Conservation (phyloP, 2,888 invertebrate species). For the Torymus tubicola region DNA sequence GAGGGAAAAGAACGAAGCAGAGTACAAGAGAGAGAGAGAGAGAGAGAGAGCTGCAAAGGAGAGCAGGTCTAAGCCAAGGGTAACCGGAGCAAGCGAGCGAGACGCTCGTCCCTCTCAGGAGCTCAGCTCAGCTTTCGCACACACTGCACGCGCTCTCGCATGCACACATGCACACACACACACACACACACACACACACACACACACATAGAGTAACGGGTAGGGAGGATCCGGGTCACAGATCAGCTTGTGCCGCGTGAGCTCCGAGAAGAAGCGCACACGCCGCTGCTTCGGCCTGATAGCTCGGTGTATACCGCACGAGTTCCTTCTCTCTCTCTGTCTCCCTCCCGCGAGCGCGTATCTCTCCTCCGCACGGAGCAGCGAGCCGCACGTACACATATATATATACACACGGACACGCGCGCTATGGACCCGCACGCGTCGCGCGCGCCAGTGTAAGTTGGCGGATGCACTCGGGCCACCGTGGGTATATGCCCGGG, state of each 20-base stretch:
- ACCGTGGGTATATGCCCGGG: conserved; percentile 36
- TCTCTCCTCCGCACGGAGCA: neutral
- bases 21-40: conserved; percentile 23
- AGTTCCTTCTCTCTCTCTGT: neutral
- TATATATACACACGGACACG: neutral
- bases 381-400: neutral
- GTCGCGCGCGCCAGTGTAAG: neutral
- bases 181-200: conserved; percentile 45
- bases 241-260: conserved; percentile 73
- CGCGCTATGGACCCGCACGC: conserved; percentile 3
- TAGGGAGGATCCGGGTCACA: conserved; percentile 76
- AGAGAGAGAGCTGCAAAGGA: conserved; percentile 26
- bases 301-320: conserved; percentile 7
- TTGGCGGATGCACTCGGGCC: conserved; percentile 4
- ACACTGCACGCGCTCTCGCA: neutral
- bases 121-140: conserved; percentile 17
- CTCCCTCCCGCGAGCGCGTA: neutral
- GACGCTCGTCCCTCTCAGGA: conserved; percentile 18
- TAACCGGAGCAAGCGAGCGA: conserved; percentile 29
- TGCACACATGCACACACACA: neutral
- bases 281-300: conserved; percentile 20
- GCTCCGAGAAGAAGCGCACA: conserved; percentile 57
- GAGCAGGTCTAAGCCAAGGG: conserved; percentile 22
- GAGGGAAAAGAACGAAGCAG: neutral
- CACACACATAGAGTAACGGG: conserved; percentile 62